Evolutionary conservation across 1,140 invertebrate genomes (phyloP).

Genomic region (Babylonia areolata): DNA sequence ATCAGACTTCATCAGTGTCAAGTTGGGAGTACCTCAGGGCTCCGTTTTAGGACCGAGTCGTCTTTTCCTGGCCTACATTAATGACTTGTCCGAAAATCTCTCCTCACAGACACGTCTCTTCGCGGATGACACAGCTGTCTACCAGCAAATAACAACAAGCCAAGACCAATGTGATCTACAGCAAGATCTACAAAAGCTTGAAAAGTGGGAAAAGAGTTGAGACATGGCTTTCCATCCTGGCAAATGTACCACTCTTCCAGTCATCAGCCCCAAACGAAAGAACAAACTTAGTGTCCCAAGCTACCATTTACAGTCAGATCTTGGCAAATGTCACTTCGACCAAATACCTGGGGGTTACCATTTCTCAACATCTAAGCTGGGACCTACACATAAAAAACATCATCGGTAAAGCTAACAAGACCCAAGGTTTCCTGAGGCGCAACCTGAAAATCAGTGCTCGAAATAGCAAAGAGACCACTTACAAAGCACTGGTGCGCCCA

Average conservation of each 20-base stretch:
- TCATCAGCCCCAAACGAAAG: neutral
- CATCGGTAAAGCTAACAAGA: conserved; percentile 23
- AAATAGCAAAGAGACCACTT: conserved; percentile 39
- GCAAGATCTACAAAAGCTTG: too few relatives aligned
- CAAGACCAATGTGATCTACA: too few relatives aligned
- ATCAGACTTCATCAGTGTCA: neutral
- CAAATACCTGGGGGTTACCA: conserved; percentile 25
- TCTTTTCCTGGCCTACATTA: too few relatives aligned
- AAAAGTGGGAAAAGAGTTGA: too few relatives aligned
- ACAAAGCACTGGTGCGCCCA: neutral
- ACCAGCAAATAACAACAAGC: too few relatives aligned
- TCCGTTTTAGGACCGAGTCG: neutral
- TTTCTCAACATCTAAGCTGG: neutral
- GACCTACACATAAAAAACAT: neutral
- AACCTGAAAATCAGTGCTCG: conserved; percentile 32
- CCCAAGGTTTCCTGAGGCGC: conserved; percentile 16
- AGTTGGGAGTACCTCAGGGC: neutral
- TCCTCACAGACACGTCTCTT: too few relatives aligned
- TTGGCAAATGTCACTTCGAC: conserved; percentile 31
- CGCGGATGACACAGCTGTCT: too few relatives aligned
- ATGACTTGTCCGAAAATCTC: too few relatives aligned
- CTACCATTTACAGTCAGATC: neutral
- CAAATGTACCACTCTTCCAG: neutral
- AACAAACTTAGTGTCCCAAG: neutral
- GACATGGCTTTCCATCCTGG: neutral